Conservation (phyloP, 2,888 invertebrate species). For the Adineta ricciae region DNA sequence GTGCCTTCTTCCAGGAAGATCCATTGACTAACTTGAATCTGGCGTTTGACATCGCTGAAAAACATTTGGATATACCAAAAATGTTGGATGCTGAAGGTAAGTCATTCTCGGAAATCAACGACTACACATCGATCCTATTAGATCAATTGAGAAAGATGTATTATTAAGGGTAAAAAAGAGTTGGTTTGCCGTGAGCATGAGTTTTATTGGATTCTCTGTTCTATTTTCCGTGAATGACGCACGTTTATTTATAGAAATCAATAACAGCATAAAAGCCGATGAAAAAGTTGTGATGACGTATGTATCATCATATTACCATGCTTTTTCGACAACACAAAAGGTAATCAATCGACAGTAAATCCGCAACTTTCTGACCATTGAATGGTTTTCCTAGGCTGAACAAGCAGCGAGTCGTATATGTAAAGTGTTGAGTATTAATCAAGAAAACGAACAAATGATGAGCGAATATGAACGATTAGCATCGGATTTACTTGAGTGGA, state of each 20-base stretch:
- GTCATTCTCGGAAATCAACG: background rate
- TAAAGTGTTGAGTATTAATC: slow-evolving; percentile 98
- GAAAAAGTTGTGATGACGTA: slow-evolving; percentile 98
- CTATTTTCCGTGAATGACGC: background rate
- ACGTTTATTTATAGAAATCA: slow-evolving; percentile 32
- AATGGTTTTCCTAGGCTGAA: slow-evolving; percentile 71
- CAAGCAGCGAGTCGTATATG: slow-evolving; percentile 99
- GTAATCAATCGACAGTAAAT: background rate
- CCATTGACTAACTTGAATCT: slow-evolving; percentile 96
- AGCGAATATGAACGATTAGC: slow-evolving; percentile 98
- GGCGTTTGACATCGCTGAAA: slow-evolving; percentile 99
- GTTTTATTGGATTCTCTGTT: background rate
- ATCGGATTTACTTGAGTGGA: slow-evolving; percentile 59
- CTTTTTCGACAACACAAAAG: slow-evolving; percentile 62
- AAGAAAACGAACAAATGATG: slow-evolving; percentile 99
- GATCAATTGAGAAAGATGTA: background rate
- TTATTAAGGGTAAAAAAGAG: background rate
- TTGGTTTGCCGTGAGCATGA: background rate
- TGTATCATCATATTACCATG: slow-evolving; percentile 98
- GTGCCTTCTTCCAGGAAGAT: slow-evolving; percentile 60
- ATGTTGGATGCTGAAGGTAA: slow-evolving; percentile 99
- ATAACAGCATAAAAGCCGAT: slow-evolving; percentile 59
- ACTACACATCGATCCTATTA: background rate
- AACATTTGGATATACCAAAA: slow-evolving; percentile 97
- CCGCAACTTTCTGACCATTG: no score